Evolutionary conservation across 2,113 vertebrate species (phyloP), one percentile per base, ranked within the genome.

Genomic region (Haliaeetus leucogaster): DNA sequence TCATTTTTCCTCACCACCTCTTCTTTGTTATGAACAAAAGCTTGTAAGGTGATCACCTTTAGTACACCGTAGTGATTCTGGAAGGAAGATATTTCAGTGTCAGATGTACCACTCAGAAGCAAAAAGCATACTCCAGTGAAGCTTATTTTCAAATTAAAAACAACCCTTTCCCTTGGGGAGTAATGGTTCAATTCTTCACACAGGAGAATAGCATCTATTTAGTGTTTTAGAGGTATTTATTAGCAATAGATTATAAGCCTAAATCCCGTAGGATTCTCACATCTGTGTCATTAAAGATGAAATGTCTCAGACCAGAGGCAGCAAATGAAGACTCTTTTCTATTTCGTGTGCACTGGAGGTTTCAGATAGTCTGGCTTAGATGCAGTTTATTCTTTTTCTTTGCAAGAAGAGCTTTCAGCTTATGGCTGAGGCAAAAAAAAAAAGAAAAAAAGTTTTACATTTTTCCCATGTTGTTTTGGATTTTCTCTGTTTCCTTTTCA

Each of bases 401-500:
- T 84, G 65, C 18, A 82, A 61, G 29, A 83, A 61, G 26, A 82
- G 8, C 18, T 91, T 90, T 36, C 40, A 66, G 58, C 19, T 68
- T 62, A 55, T 30, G 61, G n/a, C 16, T 50, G 42, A 40, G 20
- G 11, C 16, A 6, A 1, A 1, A 7, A 50, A 50, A 50, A 38
- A 34, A 20, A 38, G 9, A 38, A 38, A 38, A 38, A 10, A 3
- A 9, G 2, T 12, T 91, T 84, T 62, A 70, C 45, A 77, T 82
- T n/a, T 95, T 91, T 58, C 61, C 34, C 13, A 2, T 52, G 48
- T 84, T 95, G 86, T 95, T 96, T 92, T 93, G 88, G 30, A 78
- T 93, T 93, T 45, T 82, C 63, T 94, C 61, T 14, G 22, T 76
- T 96, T 86, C 87, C 95, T 94, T 88, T 90, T 80, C 73, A 84